These are phyloP conservation scores for Xiphophorus hellerii DNA, from an alignment of 2,113 vertebrate species.

Conservation along the genomic window DNA sequence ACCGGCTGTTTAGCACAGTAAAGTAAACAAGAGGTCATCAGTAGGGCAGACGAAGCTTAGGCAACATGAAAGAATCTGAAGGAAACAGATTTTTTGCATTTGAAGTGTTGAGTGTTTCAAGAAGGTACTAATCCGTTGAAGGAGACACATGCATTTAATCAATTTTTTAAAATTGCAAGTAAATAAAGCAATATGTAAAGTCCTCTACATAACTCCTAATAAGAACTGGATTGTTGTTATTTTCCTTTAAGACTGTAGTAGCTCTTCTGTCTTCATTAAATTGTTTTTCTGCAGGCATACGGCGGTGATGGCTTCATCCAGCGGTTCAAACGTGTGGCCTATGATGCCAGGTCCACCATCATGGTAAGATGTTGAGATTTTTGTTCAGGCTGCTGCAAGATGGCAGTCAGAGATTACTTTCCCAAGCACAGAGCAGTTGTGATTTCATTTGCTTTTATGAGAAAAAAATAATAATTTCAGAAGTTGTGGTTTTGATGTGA, in stretches of 20 bases:
- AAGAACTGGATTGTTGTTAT: not conserved
- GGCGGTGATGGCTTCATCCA: constrained; percentile 95
- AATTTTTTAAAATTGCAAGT: too few species aligned
- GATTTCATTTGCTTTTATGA: not conserved
- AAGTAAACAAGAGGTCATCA: too few species aligned
- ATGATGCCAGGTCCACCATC: constrained; percentile 92
- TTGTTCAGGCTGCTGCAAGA: not conserved
- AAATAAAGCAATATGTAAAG: too few species aligned
- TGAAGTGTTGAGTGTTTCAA: too few species aligned
- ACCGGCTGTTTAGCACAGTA: too few species aligned
- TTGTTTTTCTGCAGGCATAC: constrained; percentile 83
- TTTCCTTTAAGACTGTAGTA: not conserved
- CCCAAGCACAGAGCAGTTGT: not conserved
- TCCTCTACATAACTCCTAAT: too few species aligned
- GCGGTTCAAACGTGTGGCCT: constrained; percentile 90
- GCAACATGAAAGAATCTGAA: too few species aligned
- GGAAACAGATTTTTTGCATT: too few species aligned
- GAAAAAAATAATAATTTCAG: not conserved
- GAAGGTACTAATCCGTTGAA: too few species aligned
- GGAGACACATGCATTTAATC: too few species aligned
- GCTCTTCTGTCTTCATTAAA: constrained; percentile 1
- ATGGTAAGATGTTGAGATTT: constrained; percentile 82
- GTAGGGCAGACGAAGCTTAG: too few species aligned
- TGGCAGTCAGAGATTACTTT: not conserved
- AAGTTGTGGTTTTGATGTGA: not conserved